phyloP scores from a whole-genome alignment of 2,888 invertebrate species.

The Lomographa bimaculata region DNA sequence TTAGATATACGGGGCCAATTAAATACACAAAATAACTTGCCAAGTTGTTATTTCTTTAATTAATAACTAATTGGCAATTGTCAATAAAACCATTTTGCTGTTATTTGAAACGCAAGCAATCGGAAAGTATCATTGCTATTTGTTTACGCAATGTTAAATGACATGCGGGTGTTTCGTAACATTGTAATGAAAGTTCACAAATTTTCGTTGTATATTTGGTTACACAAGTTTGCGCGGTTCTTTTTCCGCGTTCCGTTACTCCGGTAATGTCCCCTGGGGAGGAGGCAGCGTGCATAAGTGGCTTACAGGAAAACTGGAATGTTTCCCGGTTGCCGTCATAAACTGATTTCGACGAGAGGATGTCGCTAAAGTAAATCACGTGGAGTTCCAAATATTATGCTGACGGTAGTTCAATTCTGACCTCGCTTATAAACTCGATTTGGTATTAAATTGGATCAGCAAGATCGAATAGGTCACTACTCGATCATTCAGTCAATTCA shows the following conservation, averaged over 20 bases:
- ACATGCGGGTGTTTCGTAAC: conserved; percentile 7
- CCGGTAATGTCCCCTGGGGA: conserved; percentile 28
- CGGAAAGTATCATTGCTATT: conserved; percentile 3
- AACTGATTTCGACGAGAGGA: conserved; percentile 17
- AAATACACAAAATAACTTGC: too few species aligned
- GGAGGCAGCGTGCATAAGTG: conserved; percentile 23
- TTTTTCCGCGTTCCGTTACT: conserved; percentile 31
- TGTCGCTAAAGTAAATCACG: conserved; percentile 21
- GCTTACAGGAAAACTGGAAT: conserved; percentile 24
- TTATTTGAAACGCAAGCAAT: conserved; percentile 11
- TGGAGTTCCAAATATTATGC: conserved; percentile 12
- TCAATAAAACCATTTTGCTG: too few species aligned
- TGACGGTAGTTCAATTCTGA: conserved; percentile 7
- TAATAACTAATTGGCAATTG: too few species aligned
- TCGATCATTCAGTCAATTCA: too few species aligned
- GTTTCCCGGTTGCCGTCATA: conserved; percentile 13
- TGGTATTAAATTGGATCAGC: conserved; percentile 7
- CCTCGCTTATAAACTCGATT: conserved; percentile 9
- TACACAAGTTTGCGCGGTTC: conserved; percentile 30
- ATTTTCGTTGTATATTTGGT: conserved; percentile 29
- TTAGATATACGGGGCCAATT: too few species aligned
- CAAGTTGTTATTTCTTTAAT: too few species aligned
- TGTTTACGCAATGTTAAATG: conserved; percentile 9
- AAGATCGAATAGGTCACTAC: too few species aligned
- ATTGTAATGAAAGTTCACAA: conserved; percentile 13